phyloP scores from a whole-genome alignment of 2,797 vertebrate species.

The Pantherophis alleghaniensis region DNA sequence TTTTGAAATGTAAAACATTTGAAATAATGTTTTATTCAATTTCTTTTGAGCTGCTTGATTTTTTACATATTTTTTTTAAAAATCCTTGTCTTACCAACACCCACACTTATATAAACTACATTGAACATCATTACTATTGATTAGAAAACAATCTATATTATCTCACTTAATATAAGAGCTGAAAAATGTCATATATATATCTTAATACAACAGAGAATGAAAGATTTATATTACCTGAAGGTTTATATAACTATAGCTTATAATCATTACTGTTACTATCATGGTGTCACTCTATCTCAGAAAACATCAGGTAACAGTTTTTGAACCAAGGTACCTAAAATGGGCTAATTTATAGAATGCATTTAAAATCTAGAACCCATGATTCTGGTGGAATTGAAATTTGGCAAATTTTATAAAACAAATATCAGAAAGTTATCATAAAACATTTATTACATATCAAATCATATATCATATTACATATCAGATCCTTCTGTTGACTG shows the following conservation, averaged over 20 bases:
- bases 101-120: not conserved
- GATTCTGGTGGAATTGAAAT: not conserved
- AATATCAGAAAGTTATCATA: not conserved
- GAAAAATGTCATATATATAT: not conserved
- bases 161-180: not conserved
- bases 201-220: not conserved
- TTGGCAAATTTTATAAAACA: not conserved
- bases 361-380: not conserved
- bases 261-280: not conserved
- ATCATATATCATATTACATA: no score
- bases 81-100: not conserved
- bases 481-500: not conserved
- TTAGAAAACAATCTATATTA: not conserved
- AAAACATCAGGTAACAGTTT: not conserved
- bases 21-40: not conserved
- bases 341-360: not conserved
- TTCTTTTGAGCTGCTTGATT: not conserved
- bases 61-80: not conserved
- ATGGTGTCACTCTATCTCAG: not conserved
- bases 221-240: not conserved
- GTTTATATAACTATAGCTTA: not conserved
- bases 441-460: not conserved
- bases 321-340: not conserved
- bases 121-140: constrained; percentile 5
- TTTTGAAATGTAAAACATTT: not conserved